Percentiles rank a stretch among this genome's conserved stretches.
Conservation (phyloP, 2,113 vertebrate genomes). For the Cavia porcellus region DNA sequence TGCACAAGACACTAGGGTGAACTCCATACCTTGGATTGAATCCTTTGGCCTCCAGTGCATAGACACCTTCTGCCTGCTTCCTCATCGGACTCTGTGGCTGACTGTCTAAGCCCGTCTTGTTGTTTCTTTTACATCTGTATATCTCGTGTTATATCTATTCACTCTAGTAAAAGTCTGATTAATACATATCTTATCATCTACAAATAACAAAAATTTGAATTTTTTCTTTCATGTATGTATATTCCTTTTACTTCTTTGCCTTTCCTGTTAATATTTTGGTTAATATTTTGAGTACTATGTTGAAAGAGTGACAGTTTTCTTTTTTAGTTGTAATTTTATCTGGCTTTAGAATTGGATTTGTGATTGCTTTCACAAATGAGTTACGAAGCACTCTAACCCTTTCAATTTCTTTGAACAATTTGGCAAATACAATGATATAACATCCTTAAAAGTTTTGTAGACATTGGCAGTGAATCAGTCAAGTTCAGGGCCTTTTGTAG, state of each 20-base stretch:
- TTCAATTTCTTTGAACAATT: not conserved
- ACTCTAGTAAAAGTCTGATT: too few relatives aligned
- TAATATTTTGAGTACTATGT: not conserved
- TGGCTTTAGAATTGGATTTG: not conserved
- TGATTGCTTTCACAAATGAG: not conserved
- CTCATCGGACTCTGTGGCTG: too few relatives aligned
- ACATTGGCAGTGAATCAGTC: not conserved
- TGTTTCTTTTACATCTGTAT: too few relatives aligned
- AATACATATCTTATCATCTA: not conserved
- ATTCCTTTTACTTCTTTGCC: not conserved
- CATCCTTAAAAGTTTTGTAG: not conserved
- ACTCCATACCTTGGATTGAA: too few relatives aligned
- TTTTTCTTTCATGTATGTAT: not conserved
- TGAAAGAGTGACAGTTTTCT: not conserved
- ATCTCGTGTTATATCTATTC: too few relatives aligned
- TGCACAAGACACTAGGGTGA: too few relatives aligned
- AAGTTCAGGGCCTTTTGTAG: not conserved
- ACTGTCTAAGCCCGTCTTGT: too few relatives aligned
- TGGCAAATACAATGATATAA: not conserved
- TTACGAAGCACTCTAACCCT: not conserved
- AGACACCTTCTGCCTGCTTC: too few relatives aligned
- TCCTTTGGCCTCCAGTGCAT: too few relatives aligned
- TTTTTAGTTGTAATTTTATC: not conserved
- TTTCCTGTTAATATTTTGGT: not conserved
- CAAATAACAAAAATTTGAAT: not conserved